Percentiles rank a stretch among this genome's conserved stretches.
These are phyloP conservation scores for Notarius quadriscutis DNA, from an alignment of 2,113 vertebrate genomes.

Conservation along the genomic window DNA sequence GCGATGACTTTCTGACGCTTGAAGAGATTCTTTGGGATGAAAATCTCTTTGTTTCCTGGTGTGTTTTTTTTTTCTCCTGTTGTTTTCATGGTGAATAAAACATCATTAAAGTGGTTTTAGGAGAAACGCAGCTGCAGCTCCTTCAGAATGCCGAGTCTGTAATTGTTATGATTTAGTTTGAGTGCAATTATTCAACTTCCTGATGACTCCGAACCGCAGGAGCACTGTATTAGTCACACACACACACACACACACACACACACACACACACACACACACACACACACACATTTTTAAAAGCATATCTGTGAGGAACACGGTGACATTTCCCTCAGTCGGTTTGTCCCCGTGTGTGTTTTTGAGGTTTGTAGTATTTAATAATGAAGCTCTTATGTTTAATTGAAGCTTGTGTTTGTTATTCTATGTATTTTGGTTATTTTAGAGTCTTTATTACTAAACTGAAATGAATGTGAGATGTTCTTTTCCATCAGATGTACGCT, in stretches of 20 bases:
- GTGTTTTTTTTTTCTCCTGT: not conserved
- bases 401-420: not conserved
- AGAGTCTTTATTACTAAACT: not conserved
- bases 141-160: not conserved
- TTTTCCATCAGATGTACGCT: not conserved
- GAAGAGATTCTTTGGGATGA: not conserved
- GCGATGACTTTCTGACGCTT: not conserved
- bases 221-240: not conserved
- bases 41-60: not conserved
- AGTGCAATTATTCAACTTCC: constrained; percentile 14
- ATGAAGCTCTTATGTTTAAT: not conserved
- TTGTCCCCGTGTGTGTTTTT: not conserved
- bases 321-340: not conserved
- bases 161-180: constrained; percentile 16
- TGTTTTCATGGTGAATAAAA: constrained; percentile 12
- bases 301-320: not conserved
- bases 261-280: constrained; percentile 5
- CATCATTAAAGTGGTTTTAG: constrained; percentile 2
- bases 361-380: not conserved
- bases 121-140: constrained; percentile 1
- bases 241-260: not conserved
- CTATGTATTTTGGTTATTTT: not conserved
- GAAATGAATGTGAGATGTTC: not conserved
- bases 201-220: not conserved
- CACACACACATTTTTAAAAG: not conserved